Conservation (phyloP, 2,797 vertebrate species). For the Clarias pachynema region DNA sequence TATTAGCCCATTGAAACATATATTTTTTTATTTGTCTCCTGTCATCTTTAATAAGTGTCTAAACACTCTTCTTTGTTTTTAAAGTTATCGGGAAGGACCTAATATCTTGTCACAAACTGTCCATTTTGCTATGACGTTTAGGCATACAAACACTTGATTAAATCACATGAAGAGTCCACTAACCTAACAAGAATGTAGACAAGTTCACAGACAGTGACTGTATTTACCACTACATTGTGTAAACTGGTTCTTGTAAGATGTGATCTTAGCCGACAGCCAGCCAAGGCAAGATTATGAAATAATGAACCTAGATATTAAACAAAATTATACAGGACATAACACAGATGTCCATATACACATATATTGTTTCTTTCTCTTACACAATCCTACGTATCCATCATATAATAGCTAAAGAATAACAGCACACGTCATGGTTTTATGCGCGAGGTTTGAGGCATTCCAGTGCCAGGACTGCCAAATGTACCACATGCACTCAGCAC, state of each 20-base stretch:
- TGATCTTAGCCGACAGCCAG: neutral
- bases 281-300: neutral
- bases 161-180: neutral
- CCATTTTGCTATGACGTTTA: neutral
- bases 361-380: neutral
- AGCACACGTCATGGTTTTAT: slow-evolving; percentile 35
- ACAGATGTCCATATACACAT: neutral
- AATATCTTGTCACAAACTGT: neutral
- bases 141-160: neutral
- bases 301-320: neutral
- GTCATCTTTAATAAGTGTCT: neutral
- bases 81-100: neutral
- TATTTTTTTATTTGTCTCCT: neutral
- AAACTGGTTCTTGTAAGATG: neutral
- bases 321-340: neutral
- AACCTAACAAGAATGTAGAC: neutral
- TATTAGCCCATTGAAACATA: neutral
- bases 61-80: neutral
- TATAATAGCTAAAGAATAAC: slow-evolving; percentile 40
- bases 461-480: slow-evolving; percentile 48
- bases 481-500: slow-evolving; percentile 26
- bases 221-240: neutral
- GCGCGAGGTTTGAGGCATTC: slow-evolving; percentile 31
- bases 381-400: slow-evolving; percentile 8
- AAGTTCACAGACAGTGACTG: neutral